Evolutionary conservation across 2,113 vertebrate species (phyloP).

Genomic region (Ptilonorhynchus violaceus): DNA sequence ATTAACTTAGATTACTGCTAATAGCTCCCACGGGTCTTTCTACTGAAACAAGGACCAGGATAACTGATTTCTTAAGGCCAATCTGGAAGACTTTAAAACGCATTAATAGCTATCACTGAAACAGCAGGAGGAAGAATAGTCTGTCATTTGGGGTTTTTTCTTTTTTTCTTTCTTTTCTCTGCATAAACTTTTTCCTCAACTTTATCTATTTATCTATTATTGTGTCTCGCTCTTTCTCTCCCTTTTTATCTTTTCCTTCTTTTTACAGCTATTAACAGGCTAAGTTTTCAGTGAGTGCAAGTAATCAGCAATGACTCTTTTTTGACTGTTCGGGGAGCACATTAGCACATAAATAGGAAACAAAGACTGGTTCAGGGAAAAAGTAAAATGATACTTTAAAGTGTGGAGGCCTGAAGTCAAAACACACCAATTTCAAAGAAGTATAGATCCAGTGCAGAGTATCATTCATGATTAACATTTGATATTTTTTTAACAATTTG

Average conservation of each 20-base stretch:
- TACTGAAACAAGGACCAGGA: slow-evolving; percentile 50
- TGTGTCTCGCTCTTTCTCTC: not conserved
- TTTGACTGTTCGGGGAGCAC: slow-evolving; percentile 27
- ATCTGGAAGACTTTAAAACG: slow-evolving; percentile 63
- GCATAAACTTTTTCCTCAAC: not conserved
- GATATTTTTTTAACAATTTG: not conserved
- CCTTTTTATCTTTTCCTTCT: not conserved
- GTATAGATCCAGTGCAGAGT: not conserved
- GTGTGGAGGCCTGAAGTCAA: not conserved
- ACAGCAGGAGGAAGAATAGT: slow-evolving; percentile 59
- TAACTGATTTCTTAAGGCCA: slow-evolving; percentile 65
- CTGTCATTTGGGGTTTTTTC: not conserved
- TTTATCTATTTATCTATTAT: slow-evolving; percentile 22
- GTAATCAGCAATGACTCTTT: slow-evolving; percentile 15
- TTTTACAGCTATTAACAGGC: not conserved
- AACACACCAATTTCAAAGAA: not conserved
- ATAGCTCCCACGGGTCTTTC: slow-evolving; percentile 64
- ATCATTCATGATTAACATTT: not conserved
- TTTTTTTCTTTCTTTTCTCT: not conserved
- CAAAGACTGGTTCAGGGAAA: not conserved
- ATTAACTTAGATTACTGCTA: slow-evolving; percentile 71
- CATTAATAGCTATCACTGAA: slow-evolving; percentile 65
- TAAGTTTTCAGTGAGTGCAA: not conserved
- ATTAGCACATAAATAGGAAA: slow-evolving; percentile 57
- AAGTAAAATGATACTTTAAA: slow-evolving; percentile 15